Percentiles rank a stretch among this genome's conserved stretches.
Evolutionary conservation across 1,140 invertebrate species (phyloP).

Genomic region (Drosophila eugracilis): DNA sequence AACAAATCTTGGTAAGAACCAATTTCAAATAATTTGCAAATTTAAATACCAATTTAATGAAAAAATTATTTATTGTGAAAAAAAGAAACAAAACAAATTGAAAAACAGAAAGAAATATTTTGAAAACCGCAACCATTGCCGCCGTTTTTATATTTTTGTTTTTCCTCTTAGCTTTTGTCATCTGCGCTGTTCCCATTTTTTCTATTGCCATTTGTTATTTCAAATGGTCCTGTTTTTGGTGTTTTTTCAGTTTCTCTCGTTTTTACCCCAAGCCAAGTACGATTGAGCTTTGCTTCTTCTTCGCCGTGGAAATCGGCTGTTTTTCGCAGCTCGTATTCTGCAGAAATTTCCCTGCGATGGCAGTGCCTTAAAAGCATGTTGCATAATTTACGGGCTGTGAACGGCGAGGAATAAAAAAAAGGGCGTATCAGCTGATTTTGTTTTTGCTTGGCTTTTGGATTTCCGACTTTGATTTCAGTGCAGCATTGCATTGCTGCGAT

Average conservation of each 20-base stretch:
- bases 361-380: slow-evolving; percentile 73
- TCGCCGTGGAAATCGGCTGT: slow-evolving; percentile 31
- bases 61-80: too few species aligned
- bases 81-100: too few species aligned
- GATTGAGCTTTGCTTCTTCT: slow-evolving; percentile 25
- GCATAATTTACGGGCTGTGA: slow-evolving; percentile 71
- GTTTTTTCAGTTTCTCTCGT: slow-evolving; percentile 1
- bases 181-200: not conserved
- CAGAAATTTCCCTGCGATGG: slow-evolving; percentile 31
- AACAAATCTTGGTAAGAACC: too few species aligned
- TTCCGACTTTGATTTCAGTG: slow-evolving; percentile 20
- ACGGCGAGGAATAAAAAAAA: slow-evolving; percentile 14
- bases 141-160: slow-evolving; percentile 3
- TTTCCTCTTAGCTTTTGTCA: not conserved
- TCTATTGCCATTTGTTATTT: slow-evolving; percentile 3
- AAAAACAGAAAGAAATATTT: too few species aligned
- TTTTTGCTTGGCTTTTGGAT: slow-evolving; percentile 44
- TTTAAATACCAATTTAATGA: too few species aligned
- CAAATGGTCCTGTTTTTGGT: too few species aligned
- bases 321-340: slow-evolving; percentile 36
- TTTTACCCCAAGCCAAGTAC: slow-evolving; percentile 13
- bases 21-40: too few species aligned
- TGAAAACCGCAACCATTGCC: too few species aligned
- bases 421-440: slow-evolving; percentile 53
- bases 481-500: not conserved